Evolutionary conservation across 2,888 invertebrate species (phyloP), one percentile per base, ranked within the genome.

Genomic region (Polia nebulosa): DNA sequence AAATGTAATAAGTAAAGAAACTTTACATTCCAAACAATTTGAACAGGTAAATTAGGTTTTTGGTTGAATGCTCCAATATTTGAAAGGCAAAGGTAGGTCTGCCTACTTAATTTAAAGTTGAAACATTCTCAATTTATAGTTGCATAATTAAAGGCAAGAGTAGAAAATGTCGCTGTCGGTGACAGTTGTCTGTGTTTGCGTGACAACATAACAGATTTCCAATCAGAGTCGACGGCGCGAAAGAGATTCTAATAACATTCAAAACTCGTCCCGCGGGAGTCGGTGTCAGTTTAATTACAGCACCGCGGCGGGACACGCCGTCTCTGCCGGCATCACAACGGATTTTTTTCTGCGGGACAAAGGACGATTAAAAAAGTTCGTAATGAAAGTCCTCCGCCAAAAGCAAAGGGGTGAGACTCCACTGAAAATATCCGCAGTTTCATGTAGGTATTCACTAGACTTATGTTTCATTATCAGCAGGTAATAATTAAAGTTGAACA

Each of bases 231-330:
- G 92, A 88, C 92, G 92, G 89, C 85, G 92, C 91, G 94, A 93
- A 94, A 94, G 93, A 93, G 93, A 94, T 94, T 94, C 94, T 95
- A 95, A 95, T 95, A 95, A 94, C 93, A 95, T 95, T 94, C 94
- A 95, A 94, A 95, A 94, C 93, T 92, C 92, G 92, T 95, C 93
- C 92, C 92, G 83, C 90, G 86, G 87, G 93, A 93, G 90, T 88
- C 90, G 90, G 92, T 93, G 94, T 94, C 94, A 92, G 94, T 94
- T 95, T 95, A 95, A 95, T 95, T 95, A 95, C 94, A 89, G 88
- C 85, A 85, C 85, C 87, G 88, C 81, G 86, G 83, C 85, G 90
- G 85, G 86, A 89, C 89, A 87, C 85, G 88, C 87, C 85, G 89
- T 91, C 91, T 90, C 91, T 85, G 82, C 88, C 86, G 87, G 89